These are phyloP conservation scores for Tiphia femorata DNA, from an alignment of 2,888 invertebrate genomes.

Conservation along the genomic window DNA sequence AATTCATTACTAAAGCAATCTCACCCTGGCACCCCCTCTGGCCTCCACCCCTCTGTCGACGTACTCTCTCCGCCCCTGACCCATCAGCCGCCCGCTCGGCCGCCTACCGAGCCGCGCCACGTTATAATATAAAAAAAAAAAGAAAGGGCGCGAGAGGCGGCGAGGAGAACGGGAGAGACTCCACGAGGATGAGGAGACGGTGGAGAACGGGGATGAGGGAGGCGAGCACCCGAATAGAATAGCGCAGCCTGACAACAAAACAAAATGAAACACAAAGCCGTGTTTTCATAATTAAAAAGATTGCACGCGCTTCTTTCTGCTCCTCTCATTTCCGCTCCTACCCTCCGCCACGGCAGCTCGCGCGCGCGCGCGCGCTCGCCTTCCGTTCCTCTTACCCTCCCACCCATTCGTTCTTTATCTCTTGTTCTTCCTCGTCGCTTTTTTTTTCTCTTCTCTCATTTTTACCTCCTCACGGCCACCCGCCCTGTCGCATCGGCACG, in stretches of 20 bases:
- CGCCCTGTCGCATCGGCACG: too few relatives aligned
- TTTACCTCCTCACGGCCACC: too few relatives aligned
- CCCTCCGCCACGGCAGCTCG: constrained; percentile 21
- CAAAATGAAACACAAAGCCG: constrained; percentile 69
- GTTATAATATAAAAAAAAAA: constrained; percentile 61
- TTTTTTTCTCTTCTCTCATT: too few relatives aligned
- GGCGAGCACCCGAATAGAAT: constrained; percentile 59
- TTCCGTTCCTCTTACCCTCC: constrained; percentile 28
- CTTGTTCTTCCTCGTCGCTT: constrained; percentile 14
- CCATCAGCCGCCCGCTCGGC: constrained; percentile 34
- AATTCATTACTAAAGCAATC: constrained; percentile 66
- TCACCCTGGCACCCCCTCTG: constrained; percentile 48
- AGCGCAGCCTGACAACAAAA: constrained; percentile 67
- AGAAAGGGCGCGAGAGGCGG: constrained; percentile 15
- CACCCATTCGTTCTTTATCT: too few relatives aligned
- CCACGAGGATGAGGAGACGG: neutral
- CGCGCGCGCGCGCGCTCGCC: constrained; percentile 32
- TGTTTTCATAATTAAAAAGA: constrained; percentile 70
- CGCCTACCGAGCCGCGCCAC: too few relatives aligned
- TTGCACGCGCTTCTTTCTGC: constrained; percentile 63
- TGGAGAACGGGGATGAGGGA: constrained; percentile 12
- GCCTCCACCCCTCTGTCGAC: constrained; percentile 28
- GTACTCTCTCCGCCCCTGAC: constrained; percentile 45
- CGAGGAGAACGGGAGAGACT: neutral
- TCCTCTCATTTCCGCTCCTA: constrained; percentile 31